Base-by-base conservation (phyloP, 53 echinoderm and acorn worm species). In the Echinometra lucunter region DNA sequence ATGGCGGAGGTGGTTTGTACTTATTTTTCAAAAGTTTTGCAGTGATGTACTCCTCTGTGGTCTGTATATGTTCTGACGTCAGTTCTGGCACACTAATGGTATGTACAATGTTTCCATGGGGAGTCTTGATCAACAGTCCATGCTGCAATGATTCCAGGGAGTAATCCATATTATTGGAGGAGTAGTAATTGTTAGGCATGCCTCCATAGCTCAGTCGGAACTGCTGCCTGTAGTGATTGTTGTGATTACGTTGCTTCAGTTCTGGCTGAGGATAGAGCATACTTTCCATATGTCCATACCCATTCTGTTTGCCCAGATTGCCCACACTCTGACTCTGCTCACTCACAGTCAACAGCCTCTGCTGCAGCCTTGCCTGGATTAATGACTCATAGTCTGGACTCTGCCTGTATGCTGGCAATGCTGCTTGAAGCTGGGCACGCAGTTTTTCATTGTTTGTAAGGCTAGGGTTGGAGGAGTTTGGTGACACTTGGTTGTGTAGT, bases 41-140 rank as follows among this genome's bases (percentile, higher is more conserved):
- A 16, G 97, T 97, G 21, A 98, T 98, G 83, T 98, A 98, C 78
- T 98, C 99, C 95, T 98, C 96, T 21, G 99, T 98, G 21, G 98
- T 96, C 56, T 95, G 97, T 37, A 96, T 96, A 88, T 97, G 96
- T 44, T 96, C 94, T 60, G 98, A 98, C 66, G 96, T 97, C 58
- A 98, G 91, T 74, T 98, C 99, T 30, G 99, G 99, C 57, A 98
- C 97, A 81, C 99, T 98, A 67, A 98, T 98, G 37, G 99, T 98
- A 91, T 98, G 97, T 69, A 97, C 96, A 96, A 98, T 98, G 95
- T 96, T 97, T 17, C 96, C 94, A 74, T 94, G 92, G 72, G 91
- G 95, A 40, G 94, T 94, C 85, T 94, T 94, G 12, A 94, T 83
- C 57, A 90, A 82, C 66, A 96, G 93, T 55, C 95, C 95, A 80